Evolutionary conservation across 2,888 invertebrate species (phyloP).

Genomic region (Sylvicola cinctus): DNA sequence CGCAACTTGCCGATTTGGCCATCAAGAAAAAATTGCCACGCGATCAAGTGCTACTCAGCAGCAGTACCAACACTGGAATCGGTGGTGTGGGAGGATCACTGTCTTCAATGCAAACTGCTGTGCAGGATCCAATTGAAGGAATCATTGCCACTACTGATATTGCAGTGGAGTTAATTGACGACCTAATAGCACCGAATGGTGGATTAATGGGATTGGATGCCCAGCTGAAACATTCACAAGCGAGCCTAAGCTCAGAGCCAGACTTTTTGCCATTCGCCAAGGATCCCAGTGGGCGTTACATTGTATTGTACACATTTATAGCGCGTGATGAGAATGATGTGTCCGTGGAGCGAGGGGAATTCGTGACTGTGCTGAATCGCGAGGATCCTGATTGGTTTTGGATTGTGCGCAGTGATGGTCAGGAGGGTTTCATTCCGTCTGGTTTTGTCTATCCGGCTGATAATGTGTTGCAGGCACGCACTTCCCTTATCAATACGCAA

Average conservation of each 20-base stretch:
- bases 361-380: constrained; percentile 85
- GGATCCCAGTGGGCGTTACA: constrained; percentile 76
- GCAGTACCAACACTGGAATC: background rate
- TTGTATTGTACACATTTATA: constrained; percentile 82
- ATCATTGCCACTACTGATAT: background rate
- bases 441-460: constrained; percentile 84
- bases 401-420: constrained; percentile 80
- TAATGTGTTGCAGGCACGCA: constrained; percentile 42
- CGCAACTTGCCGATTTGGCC: constrained; percentile 59
- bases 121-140: background rate
- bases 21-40: constrained; percentile 75
- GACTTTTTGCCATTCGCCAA: constrained; percentile 51
- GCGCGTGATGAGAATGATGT: constrained; percentile 89
- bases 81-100: constrained; percentile 1
- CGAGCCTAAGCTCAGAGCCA: constrained; percentile 29
- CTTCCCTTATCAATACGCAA: constrained; percentile 13
- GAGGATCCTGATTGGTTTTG: constrained; percentile 96
- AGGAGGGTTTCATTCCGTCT: constrained; percentile 89
- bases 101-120: background rate
- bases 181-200: constrained; percentile 22
- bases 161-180: background rate
- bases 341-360: constrained; percentile 80
- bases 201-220: constrained; percentile 29
- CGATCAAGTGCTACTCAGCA: constrained; percentile 23
- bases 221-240: constrained; percentile 22